Percentiles rank a stretch among this genome's conserved stretches.
Evolutionary conservation across 92 coral and sea anemone genomes (phyloP).

Genomic region (Ricordea florida): DNA sequence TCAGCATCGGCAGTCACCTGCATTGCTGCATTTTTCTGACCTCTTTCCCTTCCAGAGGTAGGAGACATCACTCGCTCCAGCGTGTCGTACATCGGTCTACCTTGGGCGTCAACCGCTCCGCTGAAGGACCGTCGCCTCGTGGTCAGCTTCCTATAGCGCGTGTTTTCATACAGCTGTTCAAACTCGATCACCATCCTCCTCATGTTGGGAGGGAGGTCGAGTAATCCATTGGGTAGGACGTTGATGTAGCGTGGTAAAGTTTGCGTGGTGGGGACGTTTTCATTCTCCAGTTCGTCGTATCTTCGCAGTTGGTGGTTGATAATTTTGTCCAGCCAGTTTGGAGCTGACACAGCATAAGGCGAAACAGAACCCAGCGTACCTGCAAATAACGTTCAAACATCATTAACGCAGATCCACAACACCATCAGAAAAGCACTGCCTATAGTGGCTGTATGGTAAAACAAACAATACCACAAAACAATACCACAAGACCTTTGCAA

Average conservation of each 20-base stretch:
- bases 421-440: no score
- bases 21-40: not conserved
- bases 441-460: no score
- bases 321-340: not conserved
- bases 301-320: not conserved
- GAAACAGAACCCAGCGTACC: not conserved
- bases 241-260: not conserved
- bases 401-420: no score
- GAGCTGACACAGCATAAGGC: conserved; percentile 8
- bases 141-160: not conserved
- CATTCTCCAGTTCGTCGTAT: conserved; percentile 4
- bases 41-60: not conserved
- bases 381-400: no score
- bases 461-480: no score
- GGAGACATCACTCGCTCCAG: not conserved
- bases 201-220: conserved; percentile 11
- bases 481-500: no score
- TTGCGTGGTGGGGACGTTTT: not conserved
- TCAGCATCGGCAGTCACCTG: not conserved
- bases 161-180: conserved; percentile 19
- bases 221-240: not conserved
- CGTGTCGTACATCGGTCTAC: not conserved
- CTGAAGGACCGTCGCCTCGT: not conserved
- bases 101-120: not conserved
- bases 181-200: conserved; percentile 4